phyloP scores from a whole-genome alignment of 2,113 vertebrate species.

The Cephalopterus ornatus region DNA sequence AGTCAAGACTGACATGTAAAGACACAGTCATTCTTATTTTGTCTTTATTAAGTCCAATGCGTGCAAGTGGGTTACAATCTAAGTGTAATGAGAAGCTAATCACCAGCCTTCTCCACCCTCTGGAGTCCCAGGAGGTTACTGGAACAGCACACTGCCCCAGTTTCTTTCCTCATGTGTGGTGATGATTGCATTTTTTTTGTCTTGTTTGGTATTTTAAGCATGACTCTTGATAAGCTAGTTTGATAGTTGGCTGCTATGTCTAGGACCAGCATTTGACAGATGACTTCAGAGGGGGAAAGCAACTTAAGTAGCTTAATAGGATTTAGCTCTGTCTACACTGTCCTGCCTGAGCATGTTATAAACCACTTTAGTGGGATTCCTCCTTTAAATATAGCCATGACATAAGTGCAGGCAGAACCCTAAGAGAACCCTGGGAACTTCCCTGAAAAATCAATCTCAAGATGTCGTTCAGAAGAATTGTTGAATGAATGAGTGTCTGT shows the following conservation, averaged over 20 bases:
- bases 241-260: background rate
- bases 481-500: background rate
- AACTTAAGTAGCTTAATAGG: conserved; percentile 57
- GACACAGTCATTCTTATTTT: background rate
- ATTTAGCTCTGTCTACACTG: conserved; percentile 40
- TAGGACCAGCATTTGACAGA: background rate
- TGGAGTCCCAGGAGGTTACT: conserved; percentile 35
- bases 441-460: conserved; percentile 18
- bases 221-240: background rate
- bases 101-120: background rate
- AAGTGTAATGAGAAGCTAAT: conserved; percentile 17
- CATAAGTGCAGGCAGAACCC: conserved; percentile 9
- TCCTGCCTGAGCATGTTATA: background rate
- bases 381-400: conserved; percentile 42
- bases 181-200: background rate
- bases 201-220: conserved; percentile 8
- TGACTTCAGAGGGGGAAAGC: conserved; percentile 34
- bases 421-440: conserved; percentile 1
- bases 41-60: background rate
- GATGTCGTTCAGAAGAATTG: background rate
- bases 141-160: conserved; percentile 38
- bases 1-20: background rate
- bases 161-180: background rate
- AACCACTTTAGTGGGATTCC: conserved; percentile 50
- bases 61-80: background rate